Percentiles rank a stretch among this genome's conserved stretches.
Conservation (phyloP, 2,888 invertebrate genomes). For the Trissoscelio sp. region DNA sequence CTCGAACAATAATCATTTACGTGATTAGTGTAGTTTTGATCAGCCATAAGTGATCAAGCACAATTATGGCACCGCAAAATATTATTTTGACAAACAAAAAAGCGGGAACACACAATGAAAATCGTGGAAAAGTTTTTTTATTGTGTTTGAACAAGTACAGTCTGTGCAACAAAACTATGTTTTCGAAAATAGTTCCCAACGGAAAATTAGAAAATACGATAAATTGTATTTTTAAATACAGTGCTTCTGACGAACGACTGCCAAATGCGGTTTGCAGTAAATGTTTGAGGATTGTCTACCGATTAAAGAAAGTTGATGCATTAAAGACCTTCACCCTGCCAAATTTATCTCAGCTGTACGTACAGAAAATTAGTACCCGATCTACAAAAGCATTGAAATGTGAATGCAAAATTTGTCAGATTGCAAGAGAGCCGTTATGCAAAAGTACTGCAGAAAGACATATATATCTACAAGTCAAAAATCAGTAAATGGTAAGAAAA, state of each 20-base stretch:
- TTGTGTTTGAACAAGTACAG: constrained; percentile 9
- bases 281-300: constrained; percentile 13
- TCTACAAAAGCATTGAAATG: constrained; percentile 1
- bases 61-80: constrained; percentile 21
- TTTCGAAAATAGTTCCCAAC: constrained; percentile 22
- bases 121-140: constrained; percentile 21
- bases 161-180: constrained; percentile 12
- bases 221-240: constrained; percentile 29
- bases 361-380: constrained; percentile 2
- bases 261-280: constrained; percentile 24
- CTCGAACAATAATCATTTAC: constrained; percentile 2
- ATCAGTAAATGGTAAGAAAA: constrained; percentile 9
- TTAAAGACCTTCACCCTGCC: constrained; percentile 4
- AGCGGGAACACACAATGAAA: constrained; percentile 15
- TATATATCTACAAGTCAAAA: constrained; percentile 5
- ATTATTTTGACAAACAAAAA: constrained; percentile 10
- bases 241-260: constrained; percentile 9
- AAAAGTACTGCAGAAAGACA: constrained; percentile 7
- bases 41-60: constrained; percentile 1
- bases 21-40: constrained; percentile 1
- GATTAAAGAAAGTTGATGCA: constrained; percentile 11
- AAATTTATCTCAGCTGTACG: constrained; percentile 1
- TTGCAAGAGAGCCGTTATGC: constrained; percentile 17
- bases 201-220: constrained; percentile 9
- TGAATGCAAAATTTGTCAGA: constrained; percentile 12